Evolutionary conservation across 2,888 invertebrate species (phyloP), one percentile per base, ranked within the genome.

Genomic region (Platynereis dumerilii): DNA sequence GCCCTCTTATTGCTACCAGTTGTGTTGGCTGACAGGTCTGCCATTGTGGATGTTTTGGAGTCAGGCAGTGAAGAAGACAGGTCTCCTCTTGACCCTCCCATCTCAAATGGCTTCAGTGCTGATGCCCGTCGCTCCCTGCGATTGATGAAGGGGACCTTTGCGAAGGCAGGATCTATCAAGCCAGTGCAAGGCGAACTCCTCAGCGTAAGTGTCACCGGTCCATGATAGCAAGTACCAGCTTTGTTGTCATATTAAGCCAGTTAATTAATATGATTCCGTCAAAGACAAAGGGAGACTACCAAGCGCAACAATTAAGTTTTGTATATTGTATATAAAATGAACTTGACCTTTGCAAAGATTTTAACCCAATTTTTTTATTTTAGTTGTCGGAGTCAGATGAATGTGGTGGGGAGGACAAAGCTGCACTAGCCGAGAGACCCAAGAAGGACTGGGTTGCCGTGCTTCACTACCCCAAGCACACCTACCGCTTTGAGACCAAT

Each of bases 371-470:
- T n/a, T n/a, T n/a, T n/a, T n/a, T n/a, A 5, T 34, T 34, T 34
- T 12, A 34, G 34, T 34, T 34, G 34, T 34, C 34, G 12, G 34
- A 34, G 12, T 34, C 34, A 28, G 52, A n/a, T n/a, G 55, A 55
- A 5, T 52, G 34, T 17, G 55, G 26, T 26, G 27, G 42, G 2
- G 22, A 29, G 24, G 55, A 62, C 20, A 29, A 57, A 24, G 26
- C 27, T 20, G 42, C 22, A 7, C n/a, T 22, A 56, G 39, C 44
- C 2, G 20, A 34, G 15, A 17, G 56, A 28, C n/a, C 42, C 42
- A 10, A 7, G 10, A 39, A 28, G 12, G 62, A 62, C 12, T 62
- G 62, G 62, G 57, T 62, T 2, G 62, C 62, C 15, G 57, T 62
- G 1, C 45, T 62, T 1, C 34, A 62, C 20, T 22, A 55, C 1